Evolutionary conservation across 2,888 invertebrate genomes (phyloP), one percentile per base, ranked within the genome.

Genomic region (Orthosia incerta): DNA sequence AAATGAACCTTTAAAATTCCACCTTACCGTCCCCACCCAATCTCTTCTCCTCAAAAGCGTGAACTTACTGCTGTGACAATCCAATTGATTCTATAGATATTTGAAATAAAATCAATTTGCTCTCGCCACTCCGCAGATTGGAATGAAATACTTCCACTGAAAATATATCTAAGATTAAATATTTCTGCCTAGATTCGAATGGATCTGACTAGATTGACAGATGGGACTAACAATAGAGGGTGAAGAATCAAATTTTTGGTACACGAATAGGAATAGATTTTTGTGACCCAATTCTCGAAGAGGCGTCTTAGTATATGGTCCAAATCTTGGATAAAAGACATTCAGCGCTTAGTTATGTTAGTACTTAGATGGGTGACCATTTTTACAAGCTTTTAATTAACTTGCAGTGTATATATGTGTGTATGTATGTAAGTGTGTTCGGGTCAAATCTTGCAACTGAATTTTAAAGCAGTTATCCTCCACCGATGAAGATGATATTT

Each of bases 61-160:
- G 62, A 71, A 70, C 60, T 7, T 71, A 46, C 62, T 26, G 70
- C 39, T 61, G 86, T 82, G 82, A 85, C 86, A 84, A 70, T 82
- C 31, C 80, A 73, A 86, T 84, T 70, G 74, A 69, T 67, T 77
- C 71, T 69, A 53, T 71, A 76, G 83, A 85, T 84, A 76, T 83
- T 76, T 83, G 75, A 84, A 86, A 74, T 73, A 67, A 85, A 85
- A 85, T 86, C 84, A 84, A 85, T 85, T 86, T 84, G 73, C 76
- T 79, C 81, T 39, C 74, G 57, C 62, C 76, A 62, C 79, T 71
- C 60, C 18, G 18, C 70, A 72, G 77, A 84, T 83, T 83, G 74
- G 56, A 84, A 69, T 76, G 79, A 82, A 83, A 83, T 82, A 77
- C 73, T 81, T 68, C 55, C 51, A 66, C 63, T 72, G 68, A 85